Evolutionary conservation across 2,888 invertebrate species (phyloP), one percentile per base, ranked within the genome.

Genomic region (Andrena fulva): DNA sequence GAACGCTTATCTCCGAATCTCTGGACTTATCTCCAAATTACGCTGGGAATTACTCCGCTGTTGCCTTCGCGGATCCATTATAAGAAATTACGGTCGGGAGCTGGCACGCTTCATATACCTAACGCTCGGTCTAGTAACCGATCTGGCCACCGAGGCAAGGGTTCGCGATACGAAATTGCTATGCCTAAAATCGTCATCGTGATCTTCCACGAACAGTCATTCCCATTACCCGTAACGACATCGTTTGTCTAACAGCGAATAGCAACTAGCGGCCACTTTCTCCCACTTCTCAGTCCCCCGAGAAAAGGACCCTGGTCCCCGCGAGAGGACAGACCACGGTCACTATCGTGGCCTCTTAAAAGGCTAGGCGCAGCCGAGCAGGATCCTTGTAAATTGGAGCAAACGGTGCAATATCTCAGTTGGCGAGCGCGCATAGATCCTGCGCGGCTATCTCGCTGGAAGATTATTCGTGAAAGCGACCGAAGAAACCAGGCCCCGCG

Each of bases 401-500:
- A 12, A 8, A 10, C n/a, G n/a, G 7, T 10, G 5, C 42, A 33
- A 62, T 79, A 72, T 80, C 73, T 67, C 72, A 33, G 33, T 24
- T 3, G 42, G 6, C 16, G 35, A n/a, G 52, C 10, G 10, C 20
- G 52, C 72, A 67, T 73, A 79, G 72, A 79, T 80, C 66, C 54
- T 16, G 12, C 42, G 12, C 16, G 68, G 24, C 63, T 66, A 75
- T 80, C 69, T 63, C 29, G 10, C 10, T 2, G 6, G 56, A 33
- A 50, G 81, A 81, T 81, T 80, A 81, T 80, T 80, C 70, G 82
- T 35, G 64, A 81, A 73, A 71, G 29, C 52, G 60, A 8, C 59
- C 50, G 48, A 59, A 6, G 59, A 54, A 50, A 29, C 29, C 56
- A 27, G 5, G 35, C 60, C 60, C 56, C 10, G 66, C 27, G 48